These are phyloP conservation scores for Matsumurasca onukii DNA, from an alignment of 1,140 invertebrate genomes.

Conservation along the genomic window DNA sequence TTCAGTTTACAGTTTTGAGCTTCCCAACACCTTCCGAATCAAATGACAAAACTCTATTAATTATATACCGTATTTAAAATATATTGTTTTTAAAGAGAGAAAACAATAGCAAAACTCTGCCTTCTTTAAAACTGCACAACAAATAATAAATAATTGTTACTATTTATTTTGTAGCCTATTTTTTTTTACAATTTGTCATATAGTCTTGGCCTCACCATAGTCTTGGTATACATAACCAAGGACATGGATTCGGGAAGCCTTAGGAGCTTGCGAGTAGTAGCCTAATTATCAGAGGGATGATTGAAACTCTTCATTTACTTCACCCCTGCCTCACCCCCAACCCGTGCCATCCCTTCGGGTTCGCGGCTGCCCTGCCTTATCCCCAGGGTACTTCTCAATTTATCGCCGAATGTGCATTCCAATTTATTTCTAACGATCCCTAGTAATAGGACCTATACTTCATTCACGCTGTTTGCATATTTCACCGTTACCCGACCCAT, in stretches of 20 bases:
- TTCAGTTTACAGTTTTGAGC: too few relatives aligned
- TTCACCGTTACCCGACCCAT: background rate
- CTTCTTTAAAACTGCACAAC: too few relatives aligned
- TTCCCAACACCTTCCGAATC: too few relatives aligned
- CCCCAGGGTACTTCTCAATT: slow-evolving; percentile 21
- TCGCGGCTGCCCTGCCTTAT: background rate
- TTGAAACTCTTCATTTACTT: slow-evolving; percentile 25
- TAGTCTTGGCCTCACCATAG: too few relatives aligned
- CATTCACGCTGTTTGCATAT: slow-evolving; percentile 24
- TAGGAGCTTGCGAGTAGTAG: slow-evolving; percentile 18
- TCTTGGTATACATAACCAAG: too few relatives aligned
- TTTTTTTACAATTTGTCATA: too few relatives aligned
- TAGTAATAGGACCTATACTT: slow-evolving; percentile 26
- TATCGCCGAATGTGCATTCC: slow-evolving; percentile 26
- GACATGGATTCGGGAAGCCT: slow-evolving; percentile 19
- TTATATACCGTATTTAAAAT: too few relatives aligned
- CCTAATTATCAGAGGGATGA: slow-evolving; percentile 27
- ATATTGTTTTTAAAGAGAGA: too few relatives aligned
- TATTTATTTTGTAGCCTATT: too few relatives aligned
- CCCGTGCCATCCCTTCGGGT: background rate
- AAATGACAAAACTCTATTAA: too few relatives aligned
- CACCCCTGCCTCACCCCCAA: background rate
- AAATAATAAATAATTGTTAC: too few relatives aligned
- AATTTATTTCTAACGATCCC: slow-evolving; percentile 27
- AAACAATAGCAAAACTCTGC: too few relatives aligned